Evolutionary conservation across 2,113 vertebrate genomes (phyloP), one percentile per base, ranked within the genome.

Genomic region (Passer montanus): DNA sequence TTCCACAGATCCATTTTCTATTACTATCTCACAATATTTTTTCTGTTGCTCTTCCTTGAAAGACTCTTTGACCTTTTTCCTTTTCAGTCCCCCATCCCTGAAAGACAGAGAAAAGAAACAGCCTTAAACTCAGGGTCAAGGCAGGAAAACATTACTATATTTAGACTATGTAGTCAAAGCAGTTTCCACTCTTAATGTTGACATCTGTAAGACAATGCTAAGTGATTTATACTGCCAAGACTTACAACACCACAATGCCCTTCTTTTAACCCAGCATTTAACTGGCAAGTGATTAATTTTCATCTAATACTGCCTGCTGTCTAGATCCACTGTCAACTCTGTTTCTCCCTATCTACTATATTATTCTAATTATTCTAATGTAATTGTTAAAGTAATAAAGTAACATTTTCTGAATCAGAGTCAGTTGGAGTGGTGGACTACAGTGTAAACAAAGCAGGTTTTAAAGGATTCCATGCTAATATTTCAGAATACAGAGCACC

Each of bases 11-110:
- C 77, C 98, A 3, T 98, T 92, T 96, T 97, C 98, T n/a, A 96
- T 92, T 8, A 99, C 96, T 97, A 99, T 98, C 95, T 97, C 98
- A 97, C 98, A 99, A 96, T 99, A 99, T 81, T 98, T 98, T 96
- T 98, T 99, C 98, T 99, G 99, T 76, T 99, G 99, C 84, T 99
- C 98, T 84, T 99, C 98, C 89, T 98, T 99, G 33, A 98, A 98
- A 9, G 97, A 97, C 6, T 99, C 98, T 94, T 99, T 99, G 79
- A 99, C 98, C 47, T 98, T 99, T 31, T 89, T 98, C 94, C 99
- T 98, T 96, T 99, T 99, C 96, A 99, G 97, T 3, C 98, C 98
- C 30, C 99, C 99, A 28, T 99, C 99, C 99, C 99, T 99, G 97
- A 64, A 95, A 94, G 64, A 94, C 13, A 92, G 7, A 95, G 81